Percentiles rank a stretch among this genome's conserved stretches.
phyloP scores from a whole-genome alignment of 2,113 vertebrate genomes.

The Lonchura striata region DNA sequence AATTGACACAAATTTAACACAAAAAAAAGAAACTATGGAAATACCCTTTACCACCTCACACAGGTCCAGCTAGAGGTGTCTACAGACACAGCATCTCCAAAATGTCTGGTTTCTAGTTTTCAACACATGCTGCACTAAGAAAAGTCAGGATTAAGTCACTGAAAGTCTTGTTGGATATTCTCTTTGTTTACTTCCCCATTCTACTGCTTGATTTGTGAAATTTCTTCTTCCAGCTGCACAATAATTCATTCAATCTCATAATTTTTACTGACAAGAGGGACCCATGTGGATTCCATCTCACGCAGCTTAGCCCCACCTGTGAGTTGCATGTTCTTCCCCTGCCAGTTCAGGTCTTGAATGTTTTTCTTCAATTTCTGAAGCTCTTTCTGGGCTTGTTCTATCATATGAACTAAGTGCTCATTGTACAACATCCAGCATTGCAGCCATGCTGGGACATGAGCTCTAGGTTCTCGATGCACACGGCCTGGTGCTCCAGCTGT shows the following conservation, averaged over 20 bases:
- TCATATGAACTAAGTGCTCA: background rate
- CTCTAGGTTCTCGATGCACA: background rate
- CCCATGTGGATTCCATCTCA: background rate
- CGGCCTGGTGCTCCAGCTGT: background rate
- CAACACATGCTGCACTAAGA: background rate
- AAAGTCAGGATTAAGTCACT: background rate
- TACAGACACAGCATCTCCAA: background rate
- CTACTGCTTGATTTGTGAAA: background rate
- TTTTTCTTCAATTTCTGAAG: background rate
- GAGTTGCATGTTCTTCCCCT: background rate
- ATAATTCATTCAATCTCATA: background rate
- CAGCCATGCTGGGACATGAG: background rate
- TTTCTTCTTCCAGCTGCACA: background rate
- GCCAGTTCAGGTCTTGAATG: background rate
- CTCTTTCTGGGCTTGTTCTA: background rate
- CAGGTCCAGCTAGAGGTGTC: background rate
- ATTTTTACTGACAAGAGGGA: background rate
- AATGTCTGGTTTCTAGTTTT: background rate
- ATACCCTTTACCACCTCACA: background rate
- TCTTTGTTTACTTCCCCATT: background rate
- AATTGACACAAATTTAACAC: accelerated
- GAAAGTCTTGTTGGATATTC: background rate
- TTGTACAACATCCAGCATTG: background rate
- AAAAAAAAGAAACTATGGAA: background rate
- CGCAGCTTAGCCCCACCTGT: background rate